Percentiles rank a stretch among this genome's conserved stretches.
Evolutionary conservation across 2,797 vertebrate species (phyloP).

Genomic region (Nannoperca obscura): DNA sequence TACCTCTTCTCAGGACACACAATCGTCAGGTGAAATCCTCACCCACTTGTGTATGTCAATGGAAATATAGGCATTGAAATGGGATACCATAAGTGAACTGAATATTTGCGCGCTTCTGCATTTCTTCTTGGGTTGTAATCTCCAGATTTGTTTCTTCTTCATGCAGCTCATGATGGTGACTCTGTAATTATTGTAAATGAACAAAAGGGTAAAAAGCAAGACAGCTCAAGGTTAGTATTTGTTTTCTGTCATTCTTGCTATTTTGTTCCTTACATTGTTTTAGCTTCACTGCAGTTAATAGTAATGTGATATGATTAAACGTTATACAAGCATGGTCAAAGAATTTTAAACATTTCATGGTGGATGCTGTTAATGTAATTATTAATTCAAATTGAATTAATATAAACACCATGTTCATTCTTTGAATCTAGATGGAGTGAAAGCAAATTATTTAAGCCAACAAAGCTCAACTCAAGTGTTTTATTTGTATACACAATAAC

Average conservation of each 20-base stretch:
- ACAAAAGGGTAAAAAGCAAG: slow-evolving; percentile 87
- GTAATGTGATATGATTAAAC: background rate
- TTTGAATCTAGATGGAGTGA: background rate
- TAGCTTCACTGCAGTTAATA: background rate
- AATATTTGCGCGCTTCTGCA: slow-evolving; percentile 14
- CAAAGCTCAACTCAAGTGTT: background rate
- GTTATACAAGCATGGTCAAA: background rate
- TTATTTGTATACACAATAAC: background rate
- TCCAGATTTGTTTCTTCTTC: slow-evolving; percentile 36
- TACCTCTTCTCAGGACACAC: slow-evolving; percentile 85
- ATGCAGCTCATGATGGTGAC: slow-evolving; percentile 86
- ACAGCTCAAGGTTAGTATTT: slow-evolving; percentile 85
- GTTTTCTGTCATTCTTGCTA: background rate
- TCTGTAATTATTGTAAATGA: slow-evolving; percentile 95
- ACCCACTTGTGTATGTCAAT: background rate
- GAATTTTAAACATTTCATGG: background rate
- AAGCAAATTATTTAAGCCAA: background rate
- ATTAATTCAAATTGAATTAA: background rate
- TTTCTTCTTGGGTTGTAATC: slow-evolving; percentile 18
- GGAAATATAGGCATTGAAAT: background rate
- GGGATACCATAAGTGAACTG: background rate
- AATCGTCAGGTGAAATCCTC: slow-evolving; percentile 82
- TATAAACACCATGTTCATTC: background rate
- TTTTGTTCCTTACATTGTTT: slow-evolving; percentile 13
- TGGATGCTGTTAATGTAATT: background rate